Conservation (phyloP, 2,797 vertebrate species). For the Propithecus perrieri region DNA sequence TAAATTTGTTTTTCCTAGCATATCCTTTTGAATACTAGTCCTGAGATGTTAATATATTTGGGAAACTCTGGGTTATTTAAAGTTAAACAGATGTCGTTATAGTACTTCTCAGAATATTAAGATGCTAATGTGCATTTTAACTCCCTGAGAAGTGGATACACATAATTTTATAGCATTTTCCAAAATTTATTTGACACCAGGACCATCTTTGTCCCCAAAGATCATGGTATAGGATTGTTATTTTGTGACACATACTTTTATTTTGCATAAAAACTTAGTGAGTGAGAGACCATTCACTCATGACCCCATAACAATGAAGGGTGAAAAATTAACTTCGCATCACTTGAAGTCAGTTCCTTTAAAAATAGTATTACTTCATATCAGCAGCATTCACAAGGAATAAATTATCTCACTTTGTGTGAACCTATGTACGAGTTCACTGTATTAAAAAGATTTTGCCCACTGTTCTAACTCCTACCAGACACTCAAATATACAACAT, state of each 20-base stretch:
- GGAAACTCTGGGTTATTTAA: background rate
- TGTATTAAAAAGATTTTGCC: background rate
- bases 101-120: background rate
- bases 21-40: background rate
- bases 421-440: background rate
- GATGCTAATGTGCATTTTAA: background rate
- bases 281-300: background rate
- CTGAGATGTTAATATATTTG: conserved; percentile 1
- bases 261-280: conserved; percentile 36
- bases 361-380: conserved; percentile 39
- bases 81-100: conserved; percentile 6
- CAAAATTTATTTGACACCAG: background rate
- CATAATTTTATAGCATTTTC: conserved; percentile 13
- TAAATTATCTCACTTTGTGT: conserved; percentile 44
- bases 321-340: background rate
- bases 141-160: background rate
- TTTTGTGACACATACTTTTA: conserved; percentile 13
- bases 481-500: background rate
- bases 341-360: conserved; percentile 5
- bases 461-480: background rate
- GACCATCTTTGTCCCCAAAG: background rate
- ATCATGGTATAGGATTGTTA: background rate
- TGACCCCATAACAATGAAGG: conserved; percentile 30
- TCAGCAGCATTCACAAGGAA: background rate
- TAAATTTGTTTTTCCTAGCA: background rate